phyloP scores from a whole-genome alignment of 2,113 vertebrate species.

The Ageneiosus marmoratus region DNA sequence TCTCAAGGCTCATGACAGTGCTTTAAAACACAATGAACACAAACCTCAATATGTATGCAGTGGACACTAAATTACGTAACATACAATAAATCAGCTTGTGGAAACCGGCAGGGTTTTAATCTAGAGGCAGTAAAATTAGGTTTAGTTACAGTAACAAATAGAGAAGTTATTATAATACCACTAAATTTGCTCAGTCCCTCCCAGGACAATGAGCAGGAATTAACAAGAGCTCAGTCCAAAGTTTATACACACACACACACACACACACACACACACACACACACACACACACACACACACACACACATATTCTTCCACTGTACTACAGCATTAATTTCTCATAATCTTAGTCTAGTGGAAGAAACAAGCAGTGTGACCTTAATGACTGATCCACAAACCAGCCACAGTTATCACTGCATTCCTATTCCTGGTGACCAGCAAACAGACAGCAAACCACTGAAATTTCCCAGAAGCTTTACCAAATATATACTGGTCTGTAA shows the following conservation, averaged over 20 bases:
- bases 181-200: conserved; percentile 41
- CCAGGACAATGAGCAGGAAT: conserved; percentile 7
- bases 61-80: conserved; percentile 39
- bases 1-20: conserved; percentile 39
- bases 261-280: too few relatives aligned
- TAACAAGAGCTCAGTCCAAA: conserved; percentile 19
- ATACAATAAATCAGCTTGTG: conserved; percentile 49
- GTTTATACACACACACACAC: not conserved
- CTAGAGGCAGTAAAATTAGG: conserved; percentile 48
- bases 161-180: conserved; percentile 51
- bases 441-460: conserved; percentile 46
- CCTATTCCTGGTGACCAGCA: conserved; percentile 45
- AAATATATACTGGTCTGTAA: conserved; percentile 36
- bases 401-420: conserved; percentile 37
- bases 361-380: not conserved
- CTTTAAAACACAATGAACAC: conserved; percentile 28
- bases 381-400: conserved; percentile 41
- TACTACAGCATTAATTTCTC: not conserved
- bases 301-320: not conserved
- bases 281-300: too few relatives aligned
- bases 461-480: conserved; percentile 53
- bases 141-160: conserved; percentile 50
- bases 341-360: conserved; percentile 3
- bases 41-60: conserved; percentile 38
- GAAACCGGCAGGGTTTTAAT: conserved; percentile 42